These are phyloP conservation scores for Cephalopachus bancanus DNA, from an alignment of 2,797 vertebrate genomes.

Conservation along the genomic window DNA sequence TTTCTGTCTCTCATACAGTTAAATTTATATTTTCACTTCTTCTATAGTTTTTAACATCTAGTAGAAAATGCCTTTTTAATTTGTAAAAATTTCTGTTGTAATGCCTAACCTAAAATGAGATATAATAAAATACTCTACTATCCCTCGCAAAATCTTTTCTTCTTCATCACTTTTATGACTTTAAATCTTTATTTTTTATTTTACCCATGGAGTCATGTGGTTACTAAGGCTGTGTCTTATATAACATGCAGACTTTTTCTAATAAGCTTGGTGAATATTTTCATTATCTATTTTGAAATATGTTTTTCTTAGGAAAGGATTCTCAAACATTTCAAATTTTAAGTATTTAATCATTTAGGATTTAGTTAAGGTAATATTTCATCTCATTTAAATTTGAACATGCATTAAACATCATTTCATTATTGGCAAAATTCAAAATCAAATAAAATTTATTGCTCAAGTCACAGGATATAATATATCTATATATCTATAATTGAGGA, in stretches of 20 bases:
- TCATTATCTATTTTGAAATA: conserved; percentile 58
- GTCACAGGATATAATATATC: background rate
- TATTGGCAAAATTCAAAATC: conserved; percentile 59
- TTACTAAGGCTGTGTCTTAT: background rate
- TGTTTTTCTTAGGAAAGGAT: conserved; percentile 21
- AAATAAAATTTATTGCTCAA: conserved; percentile 37
- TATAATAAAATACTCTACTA: conserved; percentile 33
- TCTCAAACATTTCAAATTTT: conserved; percentile 49
- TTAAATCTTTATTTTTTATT: conserved; percentile 58
- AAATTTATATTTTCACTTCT: conserved; percentile 52
- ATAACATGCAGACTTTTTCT: conserved; percentile 53
- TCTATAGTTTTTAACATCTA: conserved; percentile 52
- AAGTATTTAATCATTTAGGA: conserved; percentile 51
- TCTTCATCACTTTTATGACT: background rate
- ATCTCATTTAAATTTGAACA: conserved; percentile 57
- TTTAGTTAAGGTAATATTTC: conserved; percentile 32
- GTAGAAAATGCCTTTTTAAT: background rate
- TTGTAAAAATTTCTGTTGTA: conserved; percentile 42
- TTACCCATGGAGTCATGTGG: background rate
- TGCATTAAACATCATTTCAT: conserved; percentile 60
- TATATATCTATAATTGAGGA: conserved; percentile 56
- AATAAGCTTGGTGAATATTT: conserved; percentile 48
- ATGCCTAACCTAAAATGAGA: conserved; percentile 37
- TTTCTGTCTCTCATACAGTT: conserved; percentile 13
- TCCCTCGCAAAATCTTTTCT: conserved; percentile 5